Base-by-base conservation (phyloP, 2,797 vertebrate species). In the Acipenser oxyrinchus region DNA sequence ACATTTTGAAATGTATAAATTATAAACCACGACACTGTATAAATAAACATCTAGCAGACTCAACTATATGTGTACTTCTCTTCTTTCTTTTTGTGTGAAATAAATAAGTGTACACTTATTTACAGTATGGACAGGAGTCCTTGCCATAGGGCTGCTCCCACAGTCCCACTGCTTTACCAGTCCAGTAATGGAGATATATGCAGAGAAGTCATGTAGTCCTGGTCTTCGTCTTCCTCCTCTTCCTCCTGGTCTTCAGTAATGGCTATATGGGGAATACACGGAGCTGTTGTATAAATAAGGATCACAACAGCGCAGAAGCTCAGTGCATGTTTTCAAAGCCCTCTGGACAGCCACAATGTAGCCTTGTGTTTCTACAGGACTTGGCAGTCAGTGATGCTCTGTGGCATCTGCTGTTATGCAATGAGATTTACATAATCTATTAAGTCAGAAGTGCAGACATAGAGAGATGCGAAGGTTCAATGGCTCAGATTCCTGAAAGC, bases 21-120 rank as follows among this genome's bases (percentile, higher is more conserved):
- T 97, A 99, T 94, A 95, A 95, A 98, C 94, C 93, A 95, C 90
- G 92, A 93, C 89, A 94, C 91, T 91, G 90, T 96, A 99, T 99
- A 99, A 99, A 99, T 99, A 98, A 98, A 98, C 92, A 94, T 96
- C 93, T 94, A 95, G 89, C 79, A 92, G 91, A 96, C 93, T 97
- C 93, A 94, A 94, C 94, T 97, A 95, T 92, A 93, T 92, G 95
- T 94, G 94, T 95, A 95, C 89, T 96, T 95, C 84, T 87, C 89
- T 96, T 95, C 84, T 87, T 89, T 93, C 82, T 92, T 93, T 84
- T 87, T 91, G 91, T 91, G 89, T 94, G 93, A 96, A 98, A 99
- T 98, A 99, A 99, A 98, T 99, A 97, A 96, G 94, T 94, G 93
- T 97, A 98, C 95, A 97, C 92, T 90, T 96, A 94, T 98, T 88